A percentile compares a stretch with the other conserved stretches of the same genome.
Evolutionary conservation across 2,888 invertebrate genomes (phyloP).

Genomic region (Leptinotarsa haldemani): DNA sequence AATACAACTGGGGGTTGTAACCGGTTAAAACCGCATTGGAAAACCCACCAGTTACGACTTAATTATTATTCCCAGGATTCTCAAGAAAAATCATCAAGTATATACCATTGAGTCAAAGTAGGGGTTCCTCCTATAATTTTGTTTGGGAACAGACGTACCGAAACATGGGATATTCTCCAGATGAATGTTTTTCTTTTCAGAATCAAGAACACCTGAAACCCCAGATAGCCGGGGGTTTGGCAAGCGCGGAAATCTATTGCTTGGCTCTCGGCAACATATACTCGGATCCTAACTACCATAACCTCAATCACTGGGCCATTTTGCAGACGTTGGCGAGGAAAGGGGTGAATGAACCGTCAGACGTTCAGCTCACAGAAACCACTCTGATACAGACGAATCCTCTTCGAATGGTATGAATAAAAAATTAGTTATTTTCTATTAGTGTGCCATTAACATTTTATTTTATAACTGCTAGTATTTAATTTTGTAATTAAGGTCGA

Average conservation of each 20-base stretch:
- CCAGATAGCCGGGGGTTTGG: constrained; percentile 88
- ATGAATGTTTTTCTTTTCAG: constrained; percentile 67
- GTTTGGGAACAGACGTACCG: too few relatives aligned
- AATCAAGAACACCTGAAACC: constrained; percentile 95
- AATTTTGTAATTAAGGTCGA: too few relatives aligned
- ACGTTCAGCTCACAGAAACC: constrained; percentile 93
- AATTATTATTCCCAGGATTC: too few relatives aligned
- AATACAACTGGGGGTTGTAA: too few relatives aligned
- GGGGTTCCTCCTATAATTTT: too few relatives aligned
- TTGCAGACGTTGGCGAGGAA: constrained; percentile 92
- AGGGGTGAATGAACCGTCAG: constrained; percentile 86
- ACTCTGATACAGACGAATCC: constrained; percentile 96
- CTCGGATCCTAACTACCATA: constrained; percentile 95
- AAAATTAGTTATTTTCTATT: too few relatives aligned
- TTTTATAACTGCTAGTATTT: too few relatives aligned
- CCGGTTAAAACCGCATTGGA: too few relatives aligned
- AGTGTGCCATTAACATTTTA: too few relatives aligned
- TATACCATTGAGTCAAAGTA: too few relatives aligned
- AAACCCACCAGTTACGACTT: too few relatives aligned
- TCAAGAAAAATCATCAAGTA: too few relatives aligned
- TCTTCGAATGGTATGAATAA: constrained; percentile 84
- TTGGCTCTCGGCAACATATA: constrained; percentile 94
- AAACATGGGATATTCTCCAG: background rate
- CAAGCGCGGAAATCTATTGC: constrained; percentile 95
- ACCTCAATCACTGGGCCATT: constrained; percentile 94